Conservation (phyloP, 2,113 vertebrate species). For the Phylloscopus whistleri region DNA sequence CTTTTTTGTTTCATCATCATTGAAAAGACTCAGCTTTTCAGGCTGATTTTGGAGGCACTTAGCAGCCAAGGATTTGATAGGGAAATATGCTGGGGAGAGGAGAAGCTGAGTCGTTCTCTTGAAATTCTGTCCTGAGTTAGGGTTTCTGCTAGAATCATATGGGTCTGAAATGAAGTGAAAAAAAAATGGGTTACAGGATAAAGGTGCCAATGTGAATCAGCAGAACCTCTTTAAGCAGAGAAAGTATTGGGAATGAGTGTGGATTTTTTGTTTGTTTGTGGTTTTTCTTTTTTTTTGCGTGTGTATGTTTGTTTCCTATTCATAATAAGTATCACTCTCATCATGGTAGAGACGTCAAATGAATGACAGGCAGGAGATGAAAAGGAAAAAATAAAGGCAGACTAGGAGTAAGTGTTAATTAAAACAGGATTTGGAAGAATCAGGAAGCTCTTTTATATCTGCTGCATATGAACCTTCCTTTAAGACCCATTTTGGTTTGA, state of each 20-base stretch:
- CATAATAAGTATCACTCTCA: not conserved
- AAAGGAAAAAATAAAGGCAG: slow-evolving; percentile 6
- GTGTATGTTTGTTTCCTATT: not conserved
- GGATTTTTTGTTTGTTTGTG: not conserved
- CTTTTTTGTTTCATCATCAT: not conserved
- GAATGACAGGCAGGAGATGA: not conserved
- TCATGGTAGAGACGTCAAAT: not conserved
- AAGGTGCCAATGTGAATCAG: not conserved
- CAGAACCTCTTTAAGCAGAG: not conserved
- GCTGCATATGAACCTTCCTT: not conserved
- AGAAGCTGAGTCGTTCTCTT: not conserved
- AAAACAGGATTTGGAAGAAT: slow-evolving; percentile 33
- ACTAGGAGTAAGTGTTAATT: slow-evolving; percentile 24
- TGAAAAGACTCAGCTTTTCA: not conserved
- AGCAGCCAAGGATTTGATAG: not conserved
- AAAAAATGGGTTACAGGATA: not conserved
- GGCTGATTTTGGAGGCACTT: not conserved
- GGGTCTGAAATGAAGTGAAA: not conserved
- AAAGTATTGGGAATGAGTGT: not conserved
- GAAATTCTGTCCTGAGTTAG: not conserved
- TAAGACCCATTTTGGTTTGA: not conserved
- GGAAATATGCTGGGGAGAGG: not conserved
- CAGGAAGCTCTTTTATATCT: not conserved
- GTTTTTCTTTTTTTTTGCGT: no score
- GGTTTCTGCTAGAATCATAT: not conserved